phyloP scores from a whole-genome alignment of 1,140 invertebrate species.

The Saxidomus purpurata region DNA sequence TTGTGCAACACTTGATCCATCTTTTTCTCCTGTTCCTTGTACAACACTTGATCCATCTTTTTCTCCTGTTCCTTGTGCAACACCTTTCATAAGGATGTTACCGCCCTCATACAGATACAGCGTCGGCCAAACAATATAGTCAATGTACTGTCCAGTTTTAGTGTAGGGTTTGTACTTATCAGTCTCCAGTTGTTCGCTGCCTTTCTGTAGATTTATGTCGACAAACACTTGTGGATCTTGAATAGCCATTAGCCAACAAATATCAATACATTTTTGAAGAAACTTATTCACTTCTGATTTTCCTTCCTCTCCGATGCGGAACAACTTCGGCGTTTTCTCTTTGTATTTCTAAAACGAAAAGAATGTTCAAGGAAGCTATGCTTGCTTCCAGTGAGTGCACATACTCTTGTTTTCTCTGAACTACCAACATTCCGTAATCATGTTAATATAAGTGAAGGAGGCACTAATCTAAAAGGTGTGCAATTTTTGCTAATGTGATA shows the following conservation, averaged over 20 bases:
- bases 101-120: constrained; percentile 10
- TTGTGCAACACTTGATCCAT: too few species aligned
- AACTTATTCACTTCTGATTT: not conserved
- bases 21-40: too few species aligned
- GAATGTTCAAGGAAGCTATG: too few species aligned
- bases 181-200: not conserved
- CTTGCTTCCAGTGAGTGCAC: too few species aligned
- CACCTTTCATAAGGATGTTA: not conserved
- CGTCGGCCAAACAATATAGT: not conserved
- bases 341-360: too few species aligned
- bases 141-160: not conserved
- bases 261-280: not conserved
- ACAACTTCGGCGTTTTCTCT: too few species aligned
- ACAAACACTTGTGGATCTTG: constrained; percentile 9
- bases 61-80: not conserved
- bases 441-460: too few species aligned
- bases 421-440: too few species aligned
- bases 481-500: too few species aligned
- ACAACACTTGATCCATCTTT: too few species aligned
- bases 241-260: constrained; percentile 17
- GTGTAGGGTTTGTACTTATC: not conserved
- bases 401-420: too few species aligned
- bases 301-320: not conserved
- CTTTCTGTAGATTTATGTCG: not conserved
- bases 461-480: too few species aligned